Conservation (phyloP, 2,113 vertebrate genomes). For the Monopterus albus region DNA sequence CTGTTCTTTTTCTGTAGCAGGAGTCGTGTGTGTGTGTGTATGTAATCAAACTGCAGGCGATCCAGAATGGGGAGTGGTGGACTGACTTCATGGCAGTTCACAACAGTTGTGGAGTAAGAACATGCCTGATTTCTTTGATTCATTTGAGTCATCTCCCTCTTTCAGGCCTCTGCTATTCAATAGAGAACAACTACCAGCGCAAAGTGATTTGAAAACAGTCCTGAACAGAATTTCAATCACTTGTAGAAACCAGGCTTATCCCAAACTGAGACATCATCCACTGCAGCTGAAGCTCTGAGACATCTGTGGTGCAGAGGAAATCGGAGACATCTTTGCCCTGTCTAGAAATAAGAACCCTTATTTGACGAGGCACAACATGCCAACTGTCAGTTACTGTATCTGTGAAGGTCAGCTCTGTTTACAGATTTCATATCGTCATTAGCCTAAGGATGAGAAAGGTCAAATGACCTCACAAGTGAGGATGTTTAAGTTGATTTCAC, state of each 20-base stretch:
- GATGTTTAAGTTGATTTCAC: no score
- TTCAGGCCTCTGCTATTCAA: conserved; percentile 63
- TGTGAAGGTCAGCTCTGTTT: background rate
- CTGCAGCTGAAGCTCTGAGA: background rate
- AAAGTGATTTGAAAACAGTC: conserved; percentile 30
- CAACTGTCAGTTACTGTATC: background rate
- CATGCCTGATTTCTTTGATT: conserved; percentile 27
- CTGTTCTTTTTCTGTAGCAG: conserved; percentile 13
- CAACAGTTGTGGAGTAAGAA: conserved; percentile 37
- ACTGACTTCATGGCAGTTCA: conserved; percentile 23
- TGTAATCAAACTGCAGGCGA: conserved; percentile 8
- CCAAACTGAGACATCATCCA: no score
- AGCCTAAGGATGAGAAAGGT: no score
- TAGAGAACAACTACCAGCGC: conserved; percentile 8
- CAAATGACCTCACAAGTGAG: no score
- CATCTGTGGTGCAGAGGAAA: background rate
- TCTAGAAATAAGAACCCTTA: background rate
- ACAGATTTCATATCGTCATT: no score
- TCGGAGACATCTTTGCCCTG: background rate
- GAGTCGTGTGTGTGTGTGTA: background rate
- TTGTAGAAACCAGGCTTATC: background rate
- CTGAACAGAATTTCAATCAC: conserved; percentile 54
- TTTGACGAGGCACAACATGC: background rate
- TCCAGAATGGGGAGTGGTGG: conserved; percentile 19
- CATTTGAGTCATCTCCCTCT: conserved; percentile 34